Percentiles rank a stretch among this genome's conserved stretches.
Evolutionary conservation across 2,888 invertebrate species (phyloP).

Genomic region (Caradrina kadenii): DNA sequence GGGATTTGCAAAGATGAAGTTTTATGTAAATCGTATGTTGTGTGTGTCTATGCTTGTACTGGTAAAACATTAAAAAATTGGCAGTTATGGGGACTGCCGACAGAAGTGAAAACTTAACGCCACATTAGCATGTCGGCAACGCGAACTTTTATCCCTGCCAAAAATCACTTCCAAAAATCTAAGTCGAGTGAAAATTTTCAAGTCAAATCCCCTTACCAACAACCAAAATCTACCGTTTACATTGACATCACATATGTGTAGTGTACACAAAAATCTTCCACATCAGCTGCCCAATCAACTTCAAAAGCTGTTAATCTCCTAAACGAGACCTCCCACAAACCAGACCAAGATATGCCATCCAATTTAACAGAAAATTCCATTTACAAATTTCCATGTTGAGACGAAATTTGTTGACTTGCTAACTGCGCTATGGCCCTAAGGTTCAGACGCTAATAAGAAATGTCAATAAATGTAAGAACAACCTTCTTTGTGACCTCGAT

Average conservation of each 20-base stretch:
- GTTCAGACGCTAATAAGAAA: constrained; percentile 37
- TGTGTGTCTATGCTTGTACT: no score
- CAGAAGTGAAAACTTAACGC: no score
- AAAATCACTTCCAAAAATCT: no score
- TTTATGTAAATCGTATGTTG: no score
- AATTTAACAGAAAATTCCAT: constrained; percentile 10
- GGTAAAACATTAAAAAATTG: no score
- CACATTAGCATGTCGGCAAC: no score
- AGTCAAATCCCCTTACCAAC: constrained; percentile 13
- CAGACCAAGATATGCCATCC: constrained; percentile 2
- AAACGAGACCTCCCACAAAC: constrained; percentile 25
- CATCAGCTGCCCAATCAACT: constrained; percentile 16
- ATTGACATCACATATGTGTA: not conserved
- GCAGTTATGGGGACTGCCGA: no score
- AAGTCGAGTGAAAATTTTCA: not conserved
- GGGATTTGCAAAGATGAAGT: no score
- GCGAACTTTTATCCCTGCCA: no score
- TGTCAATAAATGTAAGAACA: constrained; percentile 51
- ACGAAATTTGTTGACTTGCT: constrained; percentile 42
- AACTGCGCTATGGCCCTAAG: constrained; percentile 46
- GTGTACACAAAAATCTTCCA: constrained; percentile 14
- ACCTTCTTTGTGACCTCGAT: constrained; percentile 57
- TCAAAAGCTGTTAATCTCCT: constrained; percentile 23
- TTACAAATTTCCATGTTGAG: constrained; percentile 38
- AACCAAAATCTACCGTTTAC: not conserved